Conservation (phyloP, 37 sponge, comb jelly and placozoan species). For the Eunapius fragilis region DNA sequence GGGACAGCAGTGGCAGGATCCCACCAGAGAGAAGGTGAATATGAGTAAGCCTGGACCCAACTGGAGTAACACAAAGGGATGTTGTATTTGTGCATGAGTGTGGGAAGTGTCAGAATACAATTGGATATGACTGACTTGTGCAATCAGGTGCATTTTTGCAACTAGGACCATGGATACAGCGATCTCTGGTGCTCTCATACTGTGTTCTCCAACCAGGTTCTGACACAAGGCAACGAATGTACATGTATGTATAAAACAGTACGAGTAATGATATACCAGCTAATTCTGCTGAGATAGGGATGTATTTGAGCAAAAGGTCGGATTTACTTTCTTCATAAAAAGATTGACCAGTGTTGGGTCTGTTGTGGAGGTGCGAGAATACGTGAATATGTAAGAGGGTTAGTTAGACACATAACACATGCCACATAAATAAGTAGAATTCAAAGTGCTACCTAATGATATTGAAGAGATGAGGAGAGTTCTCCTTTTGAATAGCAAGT, state of each 20-base stretch:
- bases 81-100: background rate
- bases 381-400: no score
- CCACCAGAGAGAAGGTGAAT: slow-evolving; percentile 67
- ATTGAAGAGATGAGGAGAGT: slow-evolving; percentile 41
- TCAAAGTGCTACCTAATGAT: slow-evolving; percentile 30
- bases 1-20: slow-evolving; percentile 56
- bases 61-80: background rate
- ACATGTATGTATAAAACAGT: no score
- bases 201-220: slow-evolving; percentile 56
- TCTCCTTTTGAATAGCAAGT: slow-evolving; percentile 55
- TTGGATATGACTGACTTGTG: slow-evolving; percentile 13
- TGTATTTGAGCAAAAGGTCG: slow-evolving; percentile 52
- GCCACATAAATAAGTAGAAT: background rate
- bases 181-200: slow-evolving; percentile 50
- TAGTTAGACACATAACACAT: no score
- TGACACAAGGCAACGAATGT: no score
- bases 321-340: slow-evolving; percentile 47
- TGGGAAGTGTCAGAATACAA: no score
- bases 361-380: background rate
- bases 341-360: slow-evolving; percentile 67
- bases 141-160: slow-evolving; percentile 41
- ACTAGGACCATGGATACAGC: slow-evolving; percentile 57
- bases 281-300: slow-evolving; percentile 4
- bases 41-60: slow-evolving; percentile 46
- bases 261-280: no score